These are phyloP conservation scores for Hemithea aestivaria DNA, from an alignment of 2,888 invertebrate species.

Conservation along the genomic window DNA sequence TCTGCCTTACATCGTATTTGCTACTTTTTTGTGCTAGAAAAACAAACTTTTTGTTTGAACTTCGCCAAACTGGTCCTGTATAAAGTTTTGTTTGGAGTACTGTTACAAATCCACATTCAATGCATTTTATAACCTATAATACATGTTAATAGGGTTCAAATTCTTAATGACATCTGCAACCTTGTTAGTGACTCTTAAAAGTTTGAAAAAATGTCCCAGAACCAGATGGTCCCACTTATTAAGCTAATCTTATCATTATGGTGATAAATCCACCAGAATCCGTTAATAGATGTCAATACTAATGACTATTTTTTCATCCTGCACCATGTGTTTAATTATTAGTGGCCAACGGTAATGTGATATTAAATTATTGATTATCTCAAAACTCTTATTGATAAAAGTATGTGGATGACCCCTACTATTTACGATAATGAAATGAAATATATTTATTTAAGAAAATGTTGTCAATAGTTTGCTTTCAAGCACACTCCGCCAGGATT, in stretches of 20 bases:
- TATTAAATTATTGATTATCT: too few relatives aligned
- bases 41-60: constrained; percentile 54
- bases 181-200: constrained; percentile 41
- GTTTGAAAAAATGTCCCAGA: constrained; percentile 31
- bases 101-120: neutral
- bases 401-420: too few relatives aligned
- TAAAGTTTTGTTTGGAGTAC: constrained; percentile 3
- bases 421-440: too few relatives aligned
- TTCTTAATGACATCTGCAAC: neutral
- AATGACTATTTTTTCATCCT: constrained; percentile 34
- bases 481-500: too few relatives aligned
- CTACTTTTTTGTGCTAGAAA: constrained; percentile 47
- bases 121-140: neutral
- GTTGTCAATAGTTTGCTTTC: too few relatives aligned
- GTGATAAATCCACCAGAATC: constrained; percentile 39
- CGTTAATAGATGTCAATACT: constrained; percentile 48
- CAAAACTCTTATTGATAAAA: too few relatives aligned
- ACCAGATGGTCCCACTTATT: constrained; percentile 41
- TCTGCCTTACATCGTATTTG: constrained; percentile 37
- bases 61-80: constrained; percentile 42
- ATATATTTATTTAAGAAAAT: too few relatives aligned
- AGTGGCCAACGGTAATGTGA: neutral
- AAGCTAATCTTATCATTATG: constrained; percentile 45
- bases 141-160: neutral
- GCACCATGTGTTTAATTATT: constrained; percentile 15